Base-by-base conservation (phyloP, 2,797 vertebrate genomes). In the Hylomyscus alleni region DNA sequence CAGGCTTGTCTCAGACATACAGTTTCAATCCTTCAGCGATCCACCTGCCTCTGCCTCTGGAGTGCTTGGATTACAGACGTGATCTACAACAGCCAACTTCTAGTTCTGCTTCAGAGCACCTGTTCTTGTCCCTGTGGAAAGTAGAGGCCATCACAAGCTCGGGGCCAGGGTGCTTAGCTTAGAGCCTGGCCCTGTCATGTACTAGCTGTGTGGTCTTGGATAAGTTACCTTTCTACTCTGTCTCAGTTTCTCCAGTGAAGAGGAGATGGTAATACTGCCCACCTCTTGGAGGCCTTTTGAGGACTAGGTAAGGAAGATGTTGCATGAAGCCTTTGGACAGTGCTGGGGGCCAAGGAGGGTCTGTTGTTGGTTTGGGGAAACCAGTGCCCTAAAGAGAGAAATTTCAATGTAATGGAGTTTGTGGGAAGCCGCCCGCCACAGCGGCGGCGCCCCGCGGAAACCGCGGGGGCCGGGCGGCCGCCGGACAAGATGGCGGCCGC, bases 351-450 rank as follows among this genome's bases (percentile, higher is more conserved):
- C 72, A 84, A 65, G 0, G 67, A 93, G 17, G 26, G 4, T 58
- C 78, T 87, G 34, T 80, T 95, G 1, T 86, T 88, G 47, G n/a
- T 60, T 67, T 97, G 83, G 93, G 72, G 95, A 86, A 84, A 72
- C n/a, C 60, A 73, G 47, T 20, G 58, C 37, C 72, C 47, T 40
- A 85, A n/a, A 54, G 83, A 84, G 77, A 93, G 56, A 90, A 24
- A 78, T 12, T 80, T 95, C 10, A 65, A 82, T 69, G 60, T 37
- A 34, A 40, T 72, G 44, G 34, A 31, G 24, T 47, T n/a, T n/a
- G n/a, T n/a, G n/a, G n/a, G n/a, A n/a, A n/a, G n/a, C n/a, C n/a
- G n/a, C n/a, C n/a, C n/a, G n/a, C n/a, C n/a, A n/a, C n/a, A n/a
- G n/a, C n/a, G n/a, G n/a, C n/a, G n/a, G n/a, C n/a, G n/a, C n/a